phyloP scores from a whole-genome alignment of 23 tunicate genomes.

The Ascidia mentula region DNA sequence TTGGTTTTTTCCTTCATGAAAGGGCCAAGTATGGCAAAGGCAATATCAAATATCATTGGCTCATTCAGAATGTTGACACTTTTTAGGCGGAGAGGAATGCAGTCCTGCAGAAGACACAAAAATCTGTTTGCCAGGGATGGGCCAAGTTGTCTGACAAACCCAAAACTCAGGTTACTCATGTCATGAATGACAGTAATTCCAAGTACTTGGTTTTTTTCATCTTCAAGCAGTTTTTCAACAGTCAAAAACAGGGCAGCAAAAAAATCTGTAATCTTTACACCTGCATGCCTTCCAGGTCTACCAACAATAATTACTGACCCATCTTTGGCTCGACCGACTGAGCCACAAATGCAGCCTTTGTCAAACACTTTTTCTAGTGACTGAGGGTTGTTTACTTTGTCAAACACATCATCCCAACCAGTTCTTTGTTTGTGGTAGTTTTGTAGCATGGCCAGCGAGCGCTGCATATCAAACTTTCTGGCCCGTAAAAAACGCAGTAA shows the following conservation, averaged over 20 bases:
- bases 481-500: slow-evolving; percentile 70
- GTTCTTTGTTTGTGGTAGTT: slow-evolving; percentile 53
- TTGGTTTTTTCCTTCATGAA: slow-evolving; percentile 75
- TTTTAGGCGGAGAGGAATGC: slow-evolving; percentile 77
- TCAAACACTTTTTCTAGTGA: slow-evolving; percentile 31
- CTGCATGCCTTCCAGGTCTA: slow-evolving; percentile 48
- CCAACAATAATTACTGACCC: slow-evolving; percentile 52
- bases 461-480: slow-evolving; percentile 53
- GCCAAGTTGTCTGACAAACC: slow-evolving; percentile 61
- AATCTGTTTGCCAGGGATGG: slow-evolving; percentile 65
- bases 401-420: slow-evolving; percentile 59
- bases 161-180: slow-evolving; percentile 30
- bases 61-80: slow-evolving; percentile 66
- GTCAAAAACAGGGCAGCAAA: slow-evolving; percentile 37
- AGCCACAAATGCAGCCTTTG: slow-evolving; percentile 27
- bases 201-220: slow-evolving; percentile 68
- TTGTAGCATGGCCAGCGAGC: slow-evolving; percentile 30
- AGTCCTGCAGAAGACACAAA: slow-evolving; percentile 55
- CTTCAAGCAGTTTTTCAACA: slow-evolving; percentile 44
- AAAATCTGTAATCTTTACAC: slow-evolving; percentile 36
- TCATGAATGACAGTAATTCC: slow-evolving; percentile 82
- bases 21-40: slow-evolving; percentile 70
- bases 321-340: slow-evolving; percentile 53
- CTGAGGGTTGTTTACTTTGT: slow-evolving; percentile 67
- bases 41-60: slow-evolving; percentile 54